Evolutionary conservation across 1,140 invertebrate genomes (phyloP).

Genomic region (Bombyx mandarina): DNA sequence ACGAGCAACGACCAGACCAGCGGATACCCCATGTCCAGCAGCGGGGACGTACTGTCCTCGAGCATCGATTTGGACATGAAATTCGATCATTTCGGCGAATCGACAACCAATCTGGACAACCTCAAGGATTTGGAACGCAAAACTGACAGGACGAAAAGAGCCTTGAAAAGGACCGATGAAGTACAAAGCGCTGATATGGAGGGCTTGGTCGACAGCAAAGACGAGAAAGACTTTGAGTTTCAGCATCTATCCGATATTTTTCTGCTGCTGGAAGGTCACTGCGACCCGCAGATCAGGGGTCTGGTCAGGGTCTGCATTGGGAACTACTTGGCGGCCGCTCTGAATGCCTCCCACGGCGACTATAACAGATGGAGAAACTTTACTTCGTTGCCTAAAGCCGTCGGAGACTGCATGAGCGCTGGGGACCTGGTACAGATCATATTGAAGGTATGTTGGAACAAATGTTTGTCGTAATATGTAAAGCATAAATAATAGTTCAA

Average conservation of each 20-base stretch:
- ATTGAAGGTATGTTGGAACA: constrained; percentile 58
- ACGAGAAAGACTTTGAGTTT: constrained; percentile 42
- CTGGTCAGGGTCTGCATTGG: constrained; percentile 78
- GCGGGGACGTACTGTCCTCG: constrained; percentile 56
- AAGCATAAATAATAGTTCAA: neutral
- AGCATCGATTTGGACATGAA: constrained; percentile 69
- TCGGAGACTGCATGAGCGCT: constrained; percentile 52
- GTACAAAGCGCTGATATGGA: constrained; percentile 20
- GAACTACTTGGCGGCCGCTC: constrained; percentile 75
- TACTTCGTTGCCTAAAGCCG: constrained; percentile 35
- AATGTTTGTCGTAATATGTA: neutral
- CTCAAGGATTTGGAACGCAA: constrained; percentile 26
- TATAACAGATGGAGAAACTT: constrained; percentile 67
- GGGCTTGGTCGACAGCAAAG: constrained; percentile 16
- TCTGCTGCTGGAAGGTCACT: constrained; percentile 78
- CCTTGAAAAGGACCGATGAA: constrained; percentile 30
- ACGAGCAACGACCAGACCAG: constrained; percentile 57
- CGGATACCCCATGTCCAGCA: constrained; percentile 62
- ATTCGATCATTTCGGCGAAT: constrained; percentile 69
- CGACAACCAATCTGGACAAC: constrained; percentile 47
- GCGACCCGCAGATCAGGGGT: constrained; percentile 88
- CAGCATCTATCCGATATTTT: constrained; percentile 79
- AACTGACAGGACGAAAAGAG: constrained; percentile 22
- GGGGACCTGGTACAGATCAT: constrained; percentile 70
- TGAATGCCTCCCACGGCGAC: constrained; percentile 74